These are phyloP conservation scores for Agrochola circellaris DNA, from an alignment of 2,888 invertebrate species.

Conservation along the genomic window DNA sequence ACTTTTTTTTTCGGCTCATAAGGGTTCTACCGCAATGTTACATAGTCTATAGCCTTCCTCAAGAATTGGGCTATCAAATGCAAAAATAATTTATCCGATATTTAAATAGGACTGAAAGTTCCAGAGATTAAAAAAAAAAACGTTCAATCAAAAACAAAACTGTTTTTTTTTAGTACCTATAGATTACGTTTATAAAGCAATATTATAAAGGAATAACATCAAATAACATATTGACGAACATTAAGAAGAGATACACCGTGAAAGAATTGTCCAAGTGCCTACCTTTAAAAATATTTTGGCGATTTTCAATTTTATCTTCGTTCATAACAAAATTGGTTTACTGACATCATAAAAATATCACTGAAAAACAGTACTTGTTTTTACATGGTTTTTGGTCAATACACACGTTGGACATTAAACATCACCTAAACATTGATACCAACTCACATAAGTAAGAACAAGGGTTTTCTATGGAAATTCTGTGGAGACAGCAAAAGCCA, in stretches of 20 bases:
- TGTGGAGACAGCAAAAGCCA: not conserved
- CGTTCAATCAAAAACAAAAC: too few species aligned
- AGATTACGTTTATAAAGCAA: conserved; percentile 15
- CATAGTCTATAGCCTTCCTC: too few species aligned
- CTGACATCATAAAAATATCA: not conserved
- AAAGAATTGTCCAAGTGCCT: conserved; percentile 5
- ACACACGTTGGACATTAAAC: not conserved
- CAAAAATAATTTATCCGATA: too few species aligned
- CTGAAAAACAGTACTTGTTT: not conserved
- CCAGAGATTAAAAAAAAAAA: too few species aligned
- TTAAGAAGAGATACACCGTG: not conserved
- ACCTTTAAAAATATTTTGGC: not conserved
- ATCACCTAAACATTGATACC: not conserved
- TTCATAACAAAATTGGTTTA: not conserved
- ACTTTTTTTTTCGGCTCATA: too few species aligned
- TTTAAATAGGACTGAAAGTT: too few species aligned
- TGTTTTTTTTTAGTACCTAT: too few species aligned
- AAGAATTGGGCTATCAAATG: too few species aligned
- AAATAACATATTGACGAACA: conserved; percentile 28
- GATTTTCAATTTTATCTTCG: not conserved
- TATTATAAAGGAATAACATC: conserved; percentile 26
- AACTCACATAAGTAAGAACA: not conserved
- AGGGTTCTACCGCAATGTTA: too few species aligned
- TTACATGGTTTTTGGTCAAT: too few species aligned
- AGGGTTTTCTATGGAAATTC: not conserved